Evolutionary conservation across 2,113 vertebrate genomes (phyloP).

Genomic region (Engraulis encrasicolus): DNA sequence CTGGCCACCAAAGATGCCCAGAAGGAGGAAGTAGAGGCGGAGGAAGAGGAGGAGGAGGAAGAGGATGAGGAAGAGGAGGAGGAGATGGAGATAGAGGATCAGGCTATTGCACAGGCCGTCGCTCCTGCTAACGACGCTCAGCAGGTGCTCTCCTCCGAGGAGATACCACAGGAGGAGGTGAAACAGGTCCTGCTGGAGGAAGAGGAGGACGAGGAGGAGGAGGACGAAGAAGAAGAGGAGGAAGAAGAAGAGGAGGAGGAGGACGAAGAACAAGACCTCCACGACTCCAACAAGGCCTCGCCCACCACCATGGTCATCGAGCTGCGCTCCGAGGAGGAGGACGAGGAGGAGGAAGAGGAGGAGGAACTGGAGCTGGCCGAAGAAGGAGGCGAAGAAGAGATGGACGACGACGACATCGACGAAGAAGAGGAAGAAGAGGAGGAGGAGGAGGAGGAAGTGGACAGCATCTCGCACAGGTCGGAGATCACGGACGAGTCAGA

Average conservation of each 20-base stretch:
- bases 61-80: constrained; percentile 66
- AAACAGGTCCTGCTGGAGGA: constrained; percentile 56
- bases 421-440: constrained; percentile 70
- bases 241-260: constrained; percentile 66
- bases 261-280: constrained; percentile 72
- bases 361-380: too few species aligned
- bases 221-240: constrained; percentile 62
- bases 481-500: constrained; percentile 88
- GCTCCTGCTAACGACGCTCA: constrained; percentile 58
- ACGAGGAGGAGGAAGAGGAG: constrained; percentile 70
- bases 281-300: constrained; percentile 73
- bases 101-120: constrained; percentile 50
- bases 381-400: constrained; percentile 64
- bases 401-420: constrained; percentile 71
- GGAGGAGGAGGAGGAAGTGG: constrained; percentile 79
- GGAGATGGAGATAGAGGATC: too few species aligned
- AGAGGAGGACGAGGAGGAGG: constrained; percentile 66
- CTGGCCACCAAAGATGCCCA: constrained; percentile 69
- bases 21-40: constrained; percentile 60
- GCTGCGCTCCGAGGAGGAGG: constrained; percentile 71
- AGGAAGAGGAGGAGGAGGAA: constrained; percentile 71
- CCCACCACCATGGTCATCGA: constrained; percentile 80
- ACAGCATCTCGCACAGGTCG: constrained; percentile 84
- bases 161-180: constrained; percentile 61
- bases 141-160: constrained; percentile 64